phyloP scores from a whole-genome alignment of 2,113 vertebrate genomes.

The Rhabdornis inornatus region DNA sequence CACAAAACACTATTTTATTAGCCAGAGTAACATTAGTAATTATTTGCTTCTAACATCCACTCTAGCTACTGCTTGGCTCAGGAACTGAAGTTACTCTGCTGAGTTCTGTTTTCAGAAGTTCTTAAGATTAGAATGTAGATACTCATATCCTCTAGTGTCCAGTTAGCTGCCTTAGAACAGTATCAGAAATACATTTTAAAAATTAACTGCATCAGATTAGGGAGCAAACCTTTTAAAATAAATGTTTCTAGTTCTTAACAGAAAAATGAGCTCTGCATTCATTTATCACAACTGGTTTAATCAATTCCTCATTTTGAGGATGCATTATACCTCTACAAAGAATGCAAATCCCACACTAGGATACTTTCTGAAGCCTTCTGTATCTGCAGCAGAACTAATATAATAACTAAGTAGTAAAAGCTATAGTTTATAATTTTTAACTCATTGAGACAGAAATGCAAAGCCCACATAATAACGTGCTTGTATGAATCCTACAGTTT shows the following conservation, averaged over 20 bases:
- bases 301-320: neutral
- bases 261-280: neutral
- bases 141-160: neutral
- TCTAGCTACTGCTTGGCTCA: neutral
- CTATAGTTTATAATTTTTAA: neutral
- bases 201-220: neutral
- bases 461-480: neutral
- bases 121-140: neutral
- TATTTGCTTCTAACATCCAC: neutral
- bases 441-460: neutral
- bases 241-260: neutral
- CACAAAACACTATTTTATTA: neutral
- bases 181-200: neutral
- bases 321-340: neutral
- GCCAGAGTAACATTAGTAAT: neutral
- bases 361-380: neutral
- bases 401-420: neutral
- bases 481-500: neutral
- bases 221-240: neutral
- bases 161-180: neutral
- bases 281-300: neutral
- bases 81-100: neutral
- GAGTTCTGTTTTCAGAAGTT: neutral
- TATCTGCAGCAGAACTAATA: neutral
- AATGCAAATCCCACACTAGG: neutral